A percentile compares a stretch with the other conserved stretches of the same genome.
Evolutionary conservation across 2,888 invertebrate genomes (phyloP).

Genomic region (Melinaea marsaeus): DNA sequence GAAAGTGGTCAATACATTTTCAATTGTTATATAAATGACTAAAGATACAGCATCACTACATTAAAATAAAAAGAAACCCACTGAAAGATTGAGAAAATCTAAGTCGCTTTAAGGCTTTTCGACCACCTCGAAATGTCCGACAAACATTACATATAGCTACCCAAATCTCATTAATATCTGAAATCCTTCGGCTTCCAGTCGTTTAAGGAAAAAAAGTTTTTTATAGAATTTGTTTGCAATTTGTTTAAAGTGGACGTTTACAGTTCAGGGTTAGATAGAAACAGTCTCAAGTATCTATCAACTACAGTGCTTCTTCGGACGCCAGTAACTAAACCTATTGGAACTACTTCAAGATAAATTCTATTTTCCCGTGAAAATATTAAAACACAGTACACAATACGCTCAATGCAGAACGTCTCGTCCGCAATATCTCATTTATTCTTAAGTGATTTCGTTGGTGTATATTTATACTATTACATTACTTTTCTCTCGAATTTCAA

Average conservation of each 20-base stretch:
- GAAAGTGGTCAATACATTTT: no score
- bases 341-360: constrained; percentile 27
- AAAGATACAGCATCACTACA: no score
- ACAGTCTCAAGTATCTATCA: constrained; percentile 36
- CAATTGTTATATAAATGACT: no score
- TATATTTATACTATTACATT: no score
- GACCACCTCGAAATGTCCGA: no score
- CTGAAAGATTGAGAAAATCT: no score
- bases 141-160: constrained; percentile 6
- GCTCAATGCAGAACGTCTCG: no score
- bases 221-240: constrained; percentile 27
- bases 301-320: constrained; percentile 29
- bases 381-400: constrained; percentile 21
- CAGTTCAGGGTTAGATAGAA: constrained; percentile 32
- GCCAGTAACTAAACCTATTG: constrained; percentile 32
- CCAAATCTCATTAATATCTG: constrained; percentile 26
- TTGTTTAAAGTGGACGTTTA: constrained; percentile 30
- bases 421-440: no score
- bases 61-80: no score
- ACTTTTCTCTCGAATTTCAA: no score
- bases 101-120: no score
- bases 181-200: constrained; percentile 23
- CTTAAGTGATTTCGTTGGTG: no score
- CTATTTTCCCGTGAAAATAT: constrained; percentile 23
- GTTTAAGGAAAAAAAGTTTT: constrained; percentile 25